phyloP scores from a whole-genome alignment of 2,797 vertebrate genomes.

The Hypotaenidia philippensis region DNA sequence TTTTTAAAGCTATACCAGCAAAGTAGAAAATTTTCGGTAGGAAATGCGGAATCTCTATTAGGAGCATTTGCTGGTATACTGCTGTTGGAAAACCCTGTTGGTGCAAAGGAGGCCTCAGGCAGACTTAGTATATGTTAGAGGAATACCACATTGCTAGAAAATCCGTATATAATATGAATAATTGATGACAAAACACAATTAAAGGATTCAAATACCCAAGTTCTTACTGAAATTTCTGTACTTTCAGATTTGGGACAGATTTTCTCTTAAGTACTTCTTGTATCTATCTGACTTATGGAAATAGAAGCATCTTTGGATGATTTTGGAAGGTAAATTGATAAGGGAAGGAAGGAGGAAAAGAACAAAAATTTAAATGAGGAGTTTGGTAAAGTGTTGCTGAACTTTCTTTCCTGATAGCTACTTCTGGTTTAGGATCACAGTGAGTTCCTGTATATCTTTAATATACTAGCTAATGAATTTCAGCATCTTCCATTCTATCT shows the following conservation, averaged over 20 bases:
- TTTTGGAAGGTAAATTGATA: neutral
- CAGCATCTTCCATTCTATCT: neutral
- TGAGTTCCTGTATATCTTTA: neutral
- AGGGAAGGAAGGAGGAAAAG: neutral
- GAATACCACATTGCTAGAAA: neutral
- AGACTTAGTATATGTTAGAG: neutral
- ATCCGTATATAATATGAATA: neutral
- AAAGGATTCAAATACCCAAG: neutral
- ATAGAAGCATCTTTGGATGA: too few relatives aligned
- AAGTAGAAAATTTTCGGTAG: neutral
- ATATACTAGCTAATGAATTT: neutral
- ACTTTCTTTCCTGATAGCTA: neutral
- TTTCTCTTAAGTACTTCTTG: neutral
- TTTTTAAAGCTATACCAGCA: neutral
- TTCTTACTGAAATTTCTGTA: neutral
- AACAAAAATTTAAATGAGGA: neutral
- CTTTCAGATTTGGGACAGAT: neutral
- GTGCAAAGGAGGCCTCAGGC: neutral
- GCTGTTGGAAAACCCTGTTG: neutral
- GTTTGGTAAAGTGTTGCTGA: neutral
- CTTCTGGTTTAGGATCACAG: neutral
- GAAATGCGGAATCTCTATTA: neutral
- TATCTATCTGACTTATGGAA: neutral
- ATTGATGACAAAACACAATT: neutral
- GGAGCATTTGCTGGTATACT: neutral